Conservation (phyloP, 2,113 vertebrate genomes). For the Stigmatopora argus region DNA sequence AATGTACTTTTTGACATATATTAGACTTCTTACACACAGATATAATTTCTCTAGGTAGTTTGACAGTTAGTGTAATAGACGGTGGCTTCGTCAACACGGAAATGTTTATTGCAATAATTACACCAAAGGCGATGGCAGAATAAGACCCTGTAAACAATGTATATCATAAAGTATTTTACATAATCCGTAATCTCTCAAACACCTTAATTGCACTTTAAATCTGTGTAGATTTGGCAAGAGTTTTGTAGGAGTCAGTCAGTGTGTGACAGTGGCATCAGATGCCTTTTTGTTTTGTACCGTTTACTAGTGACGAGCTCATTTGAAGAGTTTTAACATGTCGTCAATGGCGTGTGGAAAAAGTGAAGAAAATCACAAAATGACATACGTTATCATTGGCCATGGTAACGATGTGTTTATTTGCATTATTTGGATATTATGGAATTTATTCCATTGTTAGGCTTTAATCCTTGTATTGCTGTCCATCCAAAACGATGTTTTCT, state of each 20-base stretch:
- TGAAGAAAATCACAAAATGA: neutral
- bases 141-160: neutral
- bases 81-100: neutral
- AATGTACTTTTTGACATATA: neutral
- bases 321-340: too few species aligned
- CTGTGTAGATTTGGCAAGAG: too few species aligned
- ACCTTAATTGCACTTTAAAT: too few species aligned
- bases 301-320: too few species aligned
- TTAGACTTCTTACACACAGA: too few species aligned
- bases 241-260: too few species aligned
- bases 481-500: neutral
- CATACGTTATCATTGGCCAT: neutral
- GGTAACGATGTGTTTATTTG: neutral
- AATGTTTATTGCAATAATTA: neutral
- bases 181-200: too few species aligned
- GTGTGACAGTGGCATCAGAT: too few species aligned
- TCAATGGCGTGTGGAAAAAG: neutral
- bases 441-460: neutral
- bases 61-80: too few species aligned
- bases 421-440: neutral
- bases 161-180: neutral
- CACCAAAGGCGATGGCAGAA: neutral
- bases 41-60: too few species aligned
- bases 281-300: too few species aligned
- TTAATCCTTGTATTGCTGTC: conserved; percentile 5